Conservation (phyloP, 1,140 invertebrate species). For the Battus philenor region DNA sequence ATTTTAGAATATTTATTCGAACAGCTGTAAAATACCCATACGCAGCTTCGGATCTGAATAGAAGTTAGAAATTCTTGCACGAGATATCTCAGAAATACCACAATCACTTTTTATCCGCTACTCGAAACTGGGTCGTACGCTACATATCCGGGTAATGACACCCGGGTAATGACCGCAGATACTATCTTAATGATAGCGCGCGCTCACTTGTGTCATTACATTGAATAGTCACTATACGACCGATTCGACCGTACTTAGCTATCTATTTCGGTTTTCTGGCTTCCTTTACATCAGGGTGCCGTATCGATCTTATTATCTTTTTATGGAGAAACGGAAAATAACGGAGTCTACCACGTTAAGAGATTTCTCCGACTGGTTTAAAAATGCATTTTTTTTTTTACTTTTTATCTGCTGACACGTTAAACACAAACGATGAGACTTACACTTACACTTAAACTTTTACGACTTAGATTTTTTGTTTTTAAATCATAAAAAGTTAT, state of each 20-base stretch:
- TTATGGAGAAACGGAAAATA: background rate
- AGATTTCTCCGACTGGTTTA: no score
- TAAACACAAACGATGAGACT: no score
- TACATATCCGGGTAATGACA: conserved; percentile 35
- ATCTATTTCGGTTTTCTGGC: conserved; percentile 12
- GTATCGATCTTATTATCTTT: background rate
- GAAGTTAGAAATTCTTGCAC: background rate
- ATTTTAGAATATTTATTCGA: no score
- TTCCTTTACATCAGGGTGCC: conserved; percentile 1
- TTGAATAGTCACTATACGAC: conserved; percentile 25
- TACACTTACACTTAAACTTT: no score
- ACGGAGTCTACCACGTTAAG: no score
- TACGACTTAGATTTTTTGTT: no score
- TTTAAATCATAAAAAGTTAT: no score
- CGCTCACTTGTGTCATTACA: conserved; percentile 39
- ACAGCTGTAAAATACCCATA: no score
- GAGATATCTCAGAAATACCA: background rate
- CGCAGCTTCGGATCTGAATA: no score
- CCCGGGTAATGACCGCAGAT: conserved; percentile 43
- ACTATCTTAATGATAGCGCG: conserved; percentile 51
- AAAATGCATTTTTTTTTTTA: no score
- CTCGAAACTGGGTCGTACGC: conserved; percentile 18
- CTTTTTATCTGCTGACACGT: no score
- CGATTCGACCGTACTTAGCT: conserved; percentile 22
- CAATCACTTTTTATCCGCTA: conserved; percentile 6